These are phyloP conservation scores for Drosophila multiciliata DNA, from an alignment of 2,888 invertebrate genomes.

Conservation along the genomic window DNA sequence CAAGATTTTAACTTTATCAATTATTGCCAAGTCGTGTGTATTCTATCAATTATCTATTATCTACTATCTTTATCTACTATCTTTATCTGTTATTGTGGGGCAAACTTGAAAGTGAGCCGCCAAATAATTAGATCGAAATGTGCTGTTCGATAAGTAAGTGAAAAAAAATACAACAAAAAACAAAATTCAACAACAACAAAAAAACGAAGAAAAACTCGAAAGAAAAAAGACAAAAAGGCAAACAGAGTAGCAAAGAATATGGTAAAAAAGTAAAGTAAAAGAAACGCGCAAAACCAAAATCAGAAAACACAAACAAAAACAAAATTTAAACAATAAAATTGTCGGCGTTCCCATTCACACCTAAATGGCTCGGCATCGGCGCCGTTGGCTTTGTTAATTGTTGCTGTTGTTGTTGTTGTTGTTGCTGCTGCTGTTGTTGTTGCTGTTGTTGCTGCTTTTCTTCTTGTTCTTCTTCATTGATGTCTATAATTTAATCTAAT, in stretches of 20 bases:
- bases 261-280: no score
- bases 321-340: slow-evolving; percentile 56
- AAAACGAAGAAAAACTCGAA: slow-evolving; percentile 13
- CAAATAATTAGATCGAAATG: slow-evolving; percentile 62
- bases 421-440: slow-evolving; percentile 30
- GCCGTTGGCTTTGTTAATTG: slow-evolving; percentile 27
- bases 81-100: slow-evolving; percentile 34
- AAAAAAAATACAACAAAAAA: slow-evolving; percentile 23
- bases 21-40: not conserved
- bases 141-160: slow-evolving; percentile 49
- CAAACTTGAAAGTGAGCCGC: slow-evolving; percentile 55
- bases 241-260: slow-evolving; percentile 4
- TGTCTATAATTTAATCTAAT: slow-evolving; percentile 74
- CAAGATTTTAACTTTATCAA: not conserved
- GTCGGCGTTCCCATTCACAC: slow-evolving; percentile 55
- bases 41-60: not conserved
- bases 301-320: slow-evolving; percentile 4
- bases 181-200: slow-evolving; percentile 6
- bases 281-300: slow-evolving; percentile 10
- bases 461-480: slow-evolving; percentile 37
- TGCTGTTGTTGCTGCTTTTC: slow-evolving; percentile 16
- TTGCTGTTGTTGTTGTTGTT: slow-evolving; percentile 29
- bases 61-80: not conserved
- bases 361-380: slow-evolving; percentile 30
- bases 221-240: slow-evolving; percentile 21